Evolutionary conservation across 2,797 vertebrate genomes (phyloP).

Genomic region (Xiphophorus birchmanni): DNA sequence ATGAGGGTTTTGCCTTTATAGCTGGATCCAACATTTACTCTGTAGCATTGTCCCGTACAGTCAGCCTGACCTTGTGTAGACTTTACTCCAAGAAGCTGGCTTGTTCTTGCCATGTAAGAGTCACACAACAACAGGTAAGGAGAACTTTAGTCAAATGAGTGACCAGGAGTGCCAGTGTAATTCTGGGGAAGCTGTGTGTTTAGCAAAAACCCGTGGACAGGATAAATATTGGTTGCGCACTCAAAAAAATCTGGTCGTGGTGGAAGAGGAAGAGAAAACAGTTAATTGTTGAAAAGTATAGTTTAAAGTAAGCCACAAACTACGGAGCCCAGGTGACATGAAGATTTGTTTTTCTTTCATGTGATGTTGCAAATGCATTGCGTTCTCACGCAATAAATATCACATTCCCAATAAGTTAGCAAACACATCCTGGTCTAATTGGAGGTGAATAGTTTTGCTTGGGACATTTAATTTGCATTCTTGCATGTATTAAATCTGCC

Average conservation of each 20-base stretch:
- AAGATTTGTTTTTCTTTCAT: neutral
- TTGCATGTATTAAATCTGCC: neutral
- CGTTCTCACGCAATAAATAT: too few species aligned
- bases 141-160: too few species aligned
- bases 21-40: neutral
- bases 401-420: too few species aligned
- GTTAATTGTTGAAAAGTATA: neutral
- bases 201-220: too few species aligned
- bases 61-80: neutral
- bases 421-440: too few species aligned
- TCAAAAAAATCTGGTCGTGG: neutral
- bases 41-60: neutral
- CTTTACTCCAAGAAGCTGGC: neutral
- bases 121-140: too few species aligned
- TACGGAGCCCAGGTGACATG: neutral
- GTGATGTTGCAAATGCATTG: neutral
- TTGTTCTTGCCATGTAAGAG: neutral
- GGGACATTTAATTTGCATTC: neutral
- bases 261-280: neutral
- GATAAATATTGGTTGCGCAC: too few species aligned
- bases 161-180: too few species aligned
- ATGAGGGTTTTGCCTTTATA: slow-evolving; percentile 9
- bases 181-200: too few species aligned
- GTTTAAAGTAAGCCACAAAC: neutral
- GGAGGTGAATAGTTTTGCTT: neutral